phyloP scores from a whole-genome alignment of 2,888 invertebrate genomes.

The Eupithecia abbreviata region DNA sequence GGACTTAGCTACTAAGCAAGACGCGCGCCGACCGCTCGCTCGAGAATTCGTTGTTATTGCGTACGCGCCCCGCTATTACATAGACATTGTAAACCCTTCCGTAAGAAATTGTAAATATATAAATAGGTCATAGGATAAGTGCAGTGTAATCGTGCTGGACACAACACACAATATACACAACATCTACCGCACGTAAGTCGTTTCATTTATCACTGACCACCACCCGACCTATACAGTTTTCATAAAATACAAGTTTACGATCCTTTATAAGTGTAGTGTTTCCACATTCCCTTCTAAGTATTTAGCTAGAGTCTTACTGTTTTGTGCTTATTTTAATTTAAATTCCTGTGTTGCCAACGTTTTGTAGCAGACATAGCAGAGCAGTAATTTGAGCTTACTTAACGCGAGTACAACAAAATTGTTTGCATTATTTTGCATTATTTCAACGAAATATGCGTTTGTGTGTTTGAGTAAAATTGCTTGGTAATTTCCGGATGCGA shows the following conservation, averaged over 20 bases:
- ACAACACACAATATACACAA: no score
- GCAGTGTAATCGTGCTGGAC: no score
- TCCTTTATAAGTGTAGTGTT: slow-evolving; percentile 6
- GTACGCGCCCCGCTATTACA: no score
- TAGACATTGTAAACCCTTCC: no score
- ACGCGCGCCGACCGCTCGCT: no score
- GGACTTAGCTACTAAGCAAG: no score
- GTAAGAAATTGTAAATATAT: no score
- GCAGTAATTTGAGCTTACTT: slow-evolving; percentile 25
- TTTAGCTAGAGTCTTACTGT: slow-evolving; percentile 6
- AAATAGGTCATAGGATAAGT: no score
- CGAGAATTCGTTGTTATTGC: no score
- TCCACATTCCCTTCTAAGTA: slow-evolving; percentile 13
- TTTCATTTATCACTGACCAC: no score
- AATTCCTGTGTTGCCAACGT: slow-evolving; percentile 20
- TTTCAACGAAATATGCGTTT: slow-evolving; percentile 28
- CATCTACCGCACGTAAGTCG: no score
- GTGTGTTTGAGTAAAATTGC: slow-evolving; percentile 25
- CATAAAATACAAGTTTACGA: background rate
- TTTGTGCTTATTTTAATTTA: slow-evolving; percentile 18
- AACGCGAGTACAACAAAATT: slow-evolving; percentile 33
- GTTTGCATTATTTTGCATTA: slow-evolving; percentile 37
- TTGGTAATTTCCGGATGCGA: slow-evolving; percentile 16
- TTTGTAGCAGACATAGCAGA: slow-evolving; percentile 24
- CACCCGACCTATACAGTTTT: no score